A percentile compares a stretch with the other conserved stretches of the same genome.
Evolutionary conservation across 2,888 invertebrate species (phyloP).

Genomic region (Lapara coniferarum): DNA sequence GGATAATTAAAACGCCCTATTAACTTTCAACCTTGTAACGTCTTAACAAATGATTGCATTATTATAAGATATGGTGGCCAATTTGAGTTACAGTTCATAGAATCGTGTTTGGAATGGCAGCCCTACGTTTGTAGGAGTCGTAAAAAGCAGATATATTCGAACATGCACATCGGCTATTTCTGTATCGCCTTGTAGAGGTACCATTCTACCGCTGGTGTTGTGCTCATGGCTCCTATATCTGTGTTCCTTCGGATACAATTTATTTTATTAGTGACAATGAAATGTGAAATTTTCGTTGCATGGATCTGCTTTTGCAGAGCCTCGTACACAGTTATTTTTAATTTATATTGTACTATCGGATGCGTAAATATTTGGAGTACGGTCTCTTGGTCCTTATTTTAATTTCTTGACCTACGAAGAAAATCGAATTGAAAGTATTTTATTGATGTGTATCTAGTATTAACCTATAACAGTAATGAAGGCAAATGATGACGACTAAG

Average conservation of each 20-base stretch:
- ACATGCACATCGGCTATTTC: slow-evolving; percentile 72
- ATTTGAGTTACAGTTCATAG: not conserved
- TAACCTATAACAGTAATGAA: no score
- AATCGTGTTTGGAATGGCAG: slow-evolving; percentile 32
- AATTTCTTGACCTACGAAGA: no score
- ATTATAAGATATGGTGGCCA: not conserved
- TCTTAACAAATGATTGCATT: not conserved
- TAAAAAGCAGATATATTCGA: slow-evolving; percentile 73
- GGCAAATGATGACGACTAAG: no score
- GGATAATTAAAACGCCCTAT: not conserved
- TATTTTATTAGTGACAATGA: not conserved
- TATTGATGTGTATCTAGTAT: no score
- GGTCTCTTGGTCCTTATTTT: no score
- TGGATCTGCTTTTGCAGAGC: not conserved
- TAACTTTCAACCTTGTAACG: not conserved
- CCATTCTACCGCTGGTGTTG: slow-evolving; percentile 50
- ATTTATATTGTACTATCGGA: no score
- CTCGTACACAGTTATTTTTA: no score
- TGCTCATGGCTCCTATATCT: slow-evolving; percentile 21
- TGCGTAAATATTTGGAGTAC: no score
- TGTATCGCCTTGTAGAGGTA: slow-evolving; percentile 59
- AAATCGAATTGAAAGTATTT: no score
- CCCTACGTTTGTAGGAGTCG: slow-evolving; percentile 64
- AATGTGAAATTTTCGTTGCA: not conserved
- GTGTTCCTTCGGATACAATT: slow-evolving; percentile 1